Base-by-base conservation (phyloP, 2,113 vertebrate genomes). In the Cyanoliseus patagonus region DNA sequence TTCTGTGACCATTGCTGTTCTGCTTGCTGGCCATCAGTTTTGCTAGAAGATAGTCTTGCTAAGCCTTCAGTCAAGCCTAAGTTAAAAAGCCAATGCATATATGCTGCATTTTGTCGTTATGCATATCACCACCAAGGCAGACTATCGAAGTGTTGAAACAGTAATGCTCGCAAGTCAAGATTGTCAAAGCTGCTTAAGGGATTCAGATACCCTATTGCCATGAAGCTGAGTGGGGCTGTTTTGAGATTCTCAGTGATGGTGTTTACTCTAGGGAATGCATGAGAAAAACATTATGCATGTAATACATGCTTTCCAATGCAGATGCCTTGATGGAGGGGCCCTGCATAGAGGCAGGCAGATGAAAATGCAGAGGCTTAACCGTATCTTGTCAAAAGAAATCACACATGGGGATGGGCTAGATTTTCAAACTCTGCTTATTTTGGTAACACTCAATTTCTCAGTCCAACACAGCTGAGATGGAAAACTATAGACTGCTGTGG, bases 71-170 rank as follows among this genome's bases (percentile, higher is more conserved):
- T 76, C 31, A 78, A 87, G 30, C 31, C 67, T 31, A 90, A 87
- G 61, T 89, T 88, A 87, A 91, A 92, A 72, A 70, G 70, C 96
- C 94, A 84, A 49, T 3, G 63, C 47, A 57, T 95, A 92, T 90
- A 86, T 94, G 35, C 35, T 86, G 17, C 39, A 59, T 86, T 81
- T 87, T 92, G 86, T 92, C 68, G 28, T 96, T 90, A 92, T 64
- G 93, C 89, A 80, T 92, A 94, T 94, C 66, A 81, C 53, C 85
- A 70, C 88, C 79, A 86, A 80, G 90, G 67, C 52, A 90, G 85
- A 89, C 86, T 95, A 81, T 94, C 88, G 86, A 35, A 80, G 61
- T 90, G 96, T 97, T 94, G 95, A 79, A 95, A 84, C 23, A 93
- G 76, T 46, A 86, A 73, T 16, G 31, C 31, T 90, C 93, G 39